These are phyloP conservation scores for Hydrolagus affinis DNA, from an alignment of 2,113 vertebrate genomes.

Conservation along the genomic window DNA sequence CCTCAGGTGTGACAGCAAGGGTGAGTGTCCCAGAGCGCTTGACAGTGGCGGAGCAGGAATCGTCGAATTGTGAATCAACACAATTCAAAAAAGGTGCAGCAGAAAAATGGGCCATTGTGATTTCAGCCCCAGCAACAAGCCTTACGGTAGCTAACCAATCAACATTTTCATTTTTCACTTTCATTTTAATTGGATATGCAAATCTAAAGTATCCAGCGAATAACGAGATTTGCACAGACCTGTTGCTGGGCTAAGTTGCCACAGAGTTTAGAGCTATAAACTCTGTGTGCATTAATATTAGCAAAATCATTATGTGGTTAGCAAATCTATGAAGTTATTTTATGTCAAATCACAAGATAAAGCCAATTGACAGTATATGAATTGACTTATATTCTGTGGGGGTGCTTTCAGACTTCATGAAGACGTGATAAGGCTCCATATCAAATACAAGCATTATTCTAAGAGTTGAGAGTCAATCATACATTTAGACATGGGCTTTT, in stretches of 20 bases:
- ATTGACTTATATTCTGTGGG: no score
- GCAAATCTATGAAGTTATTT: no score
- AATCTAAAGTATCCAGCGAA: neutral
- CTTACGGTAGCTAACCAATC: neutral
- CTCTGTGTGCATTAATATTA: neutral
- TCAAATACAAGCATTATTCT: no score
- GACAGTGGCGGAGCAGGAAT: neutral
- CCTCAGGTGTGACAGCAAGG: no score
- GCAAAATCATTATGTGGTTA: no score
- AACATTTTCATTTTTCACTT: neutral
- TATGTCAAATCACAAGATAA: no score
- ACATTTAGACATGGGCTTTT: neutral
- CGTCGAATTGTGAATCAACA: neutral
- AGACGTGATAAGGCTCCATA: no score
- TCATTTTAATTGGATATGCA: neutral
- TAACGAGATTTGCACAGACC: neutral
- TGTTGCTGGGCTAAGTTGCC: neutral
- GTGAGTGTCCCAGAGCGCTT: no score
- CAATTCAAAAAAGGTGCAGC: neutral
- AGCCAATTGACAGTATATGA: no score
- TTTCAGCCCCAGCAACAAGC: neutral
- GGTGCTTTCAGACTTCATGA: no score
- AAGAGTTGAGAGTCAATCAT: neutral
- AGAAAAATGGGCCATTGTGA: neutral
- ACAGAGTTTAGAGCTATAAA: neutral